phyloP scores from a whole-genome alignment of 2,797 vertebrate genomes.

The Vultur gryphus region DNA sequence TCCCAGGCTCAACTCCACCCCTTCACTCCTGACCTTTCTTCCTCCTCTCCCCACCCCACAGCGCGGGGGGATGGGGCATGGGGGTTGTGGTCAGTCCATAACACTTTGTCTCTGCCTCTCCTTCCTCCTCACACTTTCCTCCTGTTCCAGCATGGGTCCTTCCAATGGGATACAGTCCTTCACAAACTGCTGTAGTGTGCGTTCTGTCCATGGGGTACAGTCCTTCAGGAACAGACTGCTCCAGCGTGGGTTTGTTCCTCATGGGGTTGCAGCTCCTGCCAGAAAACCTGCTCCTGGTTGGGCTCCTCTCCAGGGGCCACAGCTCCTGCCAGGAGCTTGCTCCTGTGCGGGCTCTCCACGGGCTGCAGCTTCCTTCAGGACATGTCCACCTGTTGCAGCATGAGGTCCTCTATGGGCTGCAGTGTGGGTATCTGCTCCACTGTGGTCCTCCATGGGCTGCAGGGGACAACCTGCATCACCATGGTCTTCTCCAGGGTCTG shows the following conservation, averaged over 20 bases:
- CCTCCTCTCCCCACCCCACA: neutral
- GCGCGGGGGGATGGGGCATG: accelerated
- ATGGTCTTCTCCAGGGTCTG: neutral
- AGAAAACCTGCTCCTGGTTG: neutral
- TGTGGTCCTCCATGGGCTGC: neutral
- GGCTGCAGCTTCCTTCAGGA: neutral
- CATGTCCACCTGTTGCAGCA: neutral
- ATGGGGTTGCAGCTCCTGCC: neutral
- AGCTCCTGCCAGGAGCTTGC: neutral
- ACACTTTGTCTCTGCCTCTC: neutral
- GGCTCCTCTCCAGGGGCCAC: neutral
- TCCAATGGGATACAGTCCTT: neutral
- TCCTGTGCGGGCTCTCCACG: neutral
- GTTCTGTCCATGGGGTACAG: neutral
- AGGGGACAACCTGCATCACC: neutral
- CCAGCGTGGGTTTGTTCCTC: neutral
- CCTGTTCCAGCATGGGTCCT: neutral
- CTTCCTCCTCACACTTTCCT: neutral
- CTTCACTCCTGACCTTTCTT: neutral
- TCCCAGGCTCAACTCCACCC: neutral
- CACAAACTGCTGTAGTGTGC: neutral
- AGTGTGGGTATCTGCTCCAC: neutral
- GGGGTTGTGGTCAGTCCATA: neutral
- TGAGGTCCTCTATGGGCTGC: neutral
- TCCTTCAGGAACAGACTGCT: neutral